Base-by-base conservation (phyloP, 1,140 invertebrate species). In the Zaprionus lachaisei region DNA sequence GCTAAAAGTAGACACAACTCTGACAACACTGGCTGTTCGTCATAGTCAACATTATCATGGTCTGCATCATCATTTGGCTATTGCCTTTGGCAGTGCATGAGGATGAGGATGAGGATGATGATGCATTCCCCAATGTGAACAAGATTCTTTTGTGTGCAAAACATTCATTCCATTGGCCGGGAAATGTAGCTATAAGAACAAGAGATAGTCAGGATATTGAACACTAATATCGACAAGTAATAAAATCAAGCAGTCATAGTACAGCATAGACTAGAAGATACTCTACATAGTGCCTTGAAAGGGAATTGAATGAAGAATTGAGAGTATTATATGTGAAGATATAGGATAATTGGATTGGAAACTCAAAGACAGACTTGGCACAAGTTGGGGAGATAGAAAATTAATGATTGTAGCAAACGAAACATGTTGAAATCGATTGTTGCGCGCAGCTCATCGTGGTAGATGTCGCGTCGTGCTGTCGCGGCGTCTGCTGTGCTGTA, bases 401-500 rank as follows among this genome's bases (percentile, higher is more conserved):
- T 71, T 60, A 49, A 70, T 76, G 28, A 71, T 55, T 44, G 67
- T 5, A 54, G 31, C 15, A 76, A 71, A 64, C 17, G 44, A 70
- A 64, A 70, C 28, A 76, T 71, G 55, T 55, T 72, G 11, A 44
- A 72, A 72, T 77, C 62, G 62, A 72, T 62, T 64, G 61, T 57
- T 22, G 51, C 17, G 37, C 17, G 37, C 49, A 34, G 31, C 31
- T 34, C 31, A 2, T 49, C 20, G 65, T 28, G 49, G 54, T 26
- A 51, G 47, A 56, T n/a, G 62, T 63, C n/a, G n/a, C 31, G 28
- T 22, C 47, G n/a, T 20, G 38, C 49, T 41, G 71, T 28, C 37
- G 41, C 37, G 58, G 14, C 56, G 72, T 80, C 77, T 82, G 66
- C 34, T 56, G 56, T 66, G 60, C 41, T 54, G 72, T 77, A 62